Base-by-base conservation (phyloP, 92 coral and sea anemone species). In the Epizoanthus ramosus region DNA sequence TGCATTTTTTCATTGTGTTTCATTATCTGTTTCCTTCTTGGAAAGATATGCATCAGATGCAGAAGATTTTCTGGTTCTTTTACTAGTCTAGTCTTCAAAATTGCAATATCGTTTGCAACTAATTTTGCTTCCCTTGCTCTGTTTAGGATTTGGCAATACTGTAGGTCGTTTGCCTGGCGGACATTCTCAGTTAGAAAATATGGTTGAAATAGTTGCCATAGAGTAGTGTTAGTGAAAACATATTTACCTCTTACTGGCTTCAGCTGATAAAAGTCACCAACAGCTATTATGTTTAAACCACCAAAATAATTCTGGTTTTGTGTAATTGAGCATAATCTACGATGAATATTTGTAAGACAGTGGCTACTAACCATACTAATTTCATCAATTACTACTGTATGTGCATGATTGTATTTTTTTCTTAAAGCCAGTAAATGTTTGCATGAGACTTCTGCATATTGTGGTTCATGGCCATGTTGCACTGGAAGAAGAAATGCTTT, bases 251-350 rank as follows among this genome's bases (percentile, higher is more conserved):
- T 52, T 21, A 79, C 83, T 25, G 85, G 68, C 50, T 67, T 50
- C 8, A 81, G 60, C 64, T 68, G 85, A 45, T 45, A 81, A 63
- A 81, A 68, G 64, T 81, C 85, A 68, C 85, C 85, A 47, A 81
- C 72, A 24, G 75, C 76, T 31, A 81, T 39, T 45, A 81, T 25
- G 19, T 68, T 68, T 4, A 77, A 14, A 41, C 54, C 82, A 22
- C 53, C 53, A 77, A 77, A 77, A 21, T 39, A 53, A 77, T 39
- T 39, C 43, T 39, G 43, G 43, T 39, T 39, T 39, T 39, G 43
- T 39, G 43, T 66, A 14, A 80, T 80, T 9, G 64, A 73, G 37
- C 41, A 47, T 47, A 80, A 61, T n/a, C 84, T 31, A 12, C 25
- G 16, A 68, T 68, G 85, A 1, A 81, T 68, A 25, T 52, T 43